Percentiles rank a stretch among this genome's conserved stretches.
These are phyloP conservation scores for Actenoides hombroni DNA, from an alignment of 2,113 vertebrate genomes.

Conservation along the genomic window DNA sequence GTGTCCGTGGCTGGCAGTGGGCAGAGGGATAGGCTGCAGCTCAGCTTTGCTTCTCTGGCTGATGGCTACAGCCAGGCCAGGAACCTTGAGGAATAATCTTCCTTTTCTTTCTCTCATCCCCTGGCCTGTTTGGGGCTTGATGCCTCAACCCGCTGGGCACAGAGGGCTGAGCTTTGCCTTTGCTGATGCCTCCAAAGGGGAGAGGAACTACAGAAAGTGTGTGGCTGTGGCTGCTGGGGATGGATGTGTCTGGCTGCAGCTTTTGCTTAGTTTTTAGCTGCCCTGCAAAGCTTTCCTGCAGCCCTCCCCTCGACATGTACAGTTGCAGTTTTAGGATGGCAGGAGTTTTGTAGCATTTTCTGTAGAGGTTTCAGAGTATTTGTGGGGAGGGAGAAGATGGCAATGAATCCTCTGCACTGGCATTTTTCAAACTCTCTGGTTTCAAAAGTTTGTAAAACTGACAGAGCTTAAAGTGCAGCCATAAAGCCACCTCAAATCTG, in stretches of 20 bases:
- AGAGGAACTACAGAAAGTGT: neutral
- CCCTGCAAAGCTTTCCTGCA: neutral
- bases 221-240: neutral
- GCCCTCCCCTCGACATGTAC: neutral
- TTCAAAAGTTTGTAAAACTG: conserved; percentile 69
- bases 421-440: neutral
- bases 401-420: neutral
- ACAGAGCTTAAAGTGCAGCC: conserved; percentile 46
- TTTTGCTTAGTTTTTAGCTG: neutral
- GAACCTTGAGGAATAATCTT: neutral
- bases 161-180: neutral
- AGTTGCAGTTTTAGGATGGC: neutral
- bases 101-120: neutral
- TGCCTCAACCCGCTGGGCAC: neutral
- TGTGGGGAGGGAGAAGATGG: neutral
- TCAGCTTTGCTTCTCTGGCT: neutral
- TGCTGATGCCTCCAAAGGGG: neutral
- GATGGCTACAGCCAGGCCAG: neutral
- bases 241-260: neutral
- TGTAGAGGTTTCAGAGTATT: neutral
- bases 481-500: conserved; percentile 65
- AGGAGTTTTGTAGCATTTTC: neutral
- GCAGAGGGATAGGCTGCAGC: neutral
- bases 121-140: neutral
- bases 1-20: neutral